Percentiles rank a stretch among this genome's conserved stretches.
Evolutionary conservation across 2,888 invertebrate species (phyloP).

Genomic region (Melinopterus prodromus): DNA sequence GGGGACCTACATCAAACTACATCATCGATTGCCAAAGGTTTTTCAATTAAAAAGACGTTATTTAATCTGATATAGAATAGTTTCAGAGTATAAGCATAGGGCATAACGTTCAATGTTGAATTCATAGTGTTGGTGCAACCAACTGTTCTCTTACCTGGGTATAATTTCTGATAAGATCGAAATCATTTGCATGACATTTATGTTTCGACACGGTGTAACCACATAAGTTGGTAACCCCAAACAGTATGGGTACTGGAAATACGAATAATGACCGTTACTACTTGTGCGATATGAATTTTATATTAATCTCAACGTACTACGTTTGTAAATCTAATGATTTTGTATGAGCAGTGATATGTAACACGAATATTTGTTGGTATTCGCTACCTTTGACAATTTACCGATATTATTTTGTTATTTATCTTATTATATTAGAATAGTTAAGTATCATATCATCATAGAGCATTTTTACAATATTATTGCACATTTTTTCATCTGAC

Average conservation of each 20-base stretch:
- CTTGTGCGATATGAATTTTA: background rate
- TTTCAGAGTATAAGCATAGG: background rate
- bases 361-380: too few species aligned
- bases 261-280: background rate
- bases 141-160: background rate
- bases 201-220: background rate
- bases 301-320: background rate
- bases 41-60: background rate
- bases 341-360: too few species aligned
- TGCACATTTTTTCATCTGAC: too few species aligned
- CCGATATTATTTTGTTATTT: too few species aligned
- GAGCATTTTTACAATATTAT: too few species aligned
- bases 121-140: background rate
- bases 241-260: background rate
- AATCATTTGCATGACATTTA: constrained; percentile 4
- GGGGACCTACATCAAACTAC: background rate
- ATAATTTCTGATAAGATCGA: background rate
- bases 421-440: too few species aligned
- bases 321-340: background rate
- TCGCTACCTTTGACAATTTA: too few species aligned
- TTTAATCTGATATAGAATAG: background rate
- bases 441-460: too few species aligned
- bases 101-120: background rate
- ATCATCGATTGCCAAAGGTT: background rate
- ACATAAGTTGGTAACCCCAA: background rate